A percentile compares a stretch with the other conserved stretches of the same genome.
These are phyloP conservation scores for Druon quercuslanigerum DNA, from an alignment of 1,140 invertebrate species.

Conservation along the genomic window DNA sequence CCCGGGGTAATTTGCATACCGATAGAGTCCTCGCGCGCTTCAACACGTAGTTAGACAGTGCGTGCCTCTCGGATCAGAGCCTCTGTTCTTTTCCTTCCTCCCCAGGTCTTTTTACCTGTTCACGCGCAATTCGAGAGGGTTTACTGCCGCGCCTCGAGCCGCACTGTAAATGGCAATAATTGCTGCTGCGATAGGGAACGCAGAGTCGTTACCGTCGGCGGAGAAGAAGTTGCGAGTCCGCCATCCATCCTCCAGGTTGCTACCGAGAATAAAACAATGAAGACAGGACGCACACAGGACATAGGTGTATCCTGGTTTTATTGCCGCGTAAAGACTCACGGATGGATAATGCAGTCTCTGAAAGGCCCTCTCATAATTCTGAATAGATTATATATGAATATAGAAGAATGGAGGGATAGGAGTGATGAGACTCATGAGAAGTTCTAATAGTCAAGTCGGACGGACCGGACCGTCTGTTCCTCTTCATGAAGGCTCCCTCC, in stretches of 20 bases:
- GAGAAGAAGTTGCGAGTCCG: conserved; percentile 48
- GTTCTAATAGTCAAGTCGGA: conserved; percentile 11
- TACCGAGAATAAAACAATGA: conserved; percentile 64
- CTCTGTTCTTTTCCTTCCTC: conserved; percentile 15
- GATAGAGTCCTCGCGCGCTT: conserved; percentile 18
- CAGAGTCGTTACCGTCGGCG: conserved; percentile 63
- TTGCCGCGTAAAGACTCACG: conserved; percentile 65
- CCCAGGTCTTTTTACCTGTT: conserved; percentile 24
- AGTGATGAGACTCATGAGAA: not conserved
- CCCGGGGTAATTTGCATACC: conserved; percentile 23
- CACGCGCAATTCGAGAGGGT: conserved; percentile 48
- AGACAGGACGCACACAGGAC: conserved; percentile 48
- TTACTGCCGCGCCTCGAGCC: conserved; percentile 43
- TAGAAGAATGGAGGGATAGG: not conserved
- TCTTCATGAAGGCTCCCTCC: conserved; percentile 38
- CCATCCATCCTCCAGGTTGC: conserved; percentile 46
- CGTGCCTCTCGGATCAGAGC: conserved; percentile 14
- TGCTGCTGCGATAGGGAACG: conserved; percentile 59
- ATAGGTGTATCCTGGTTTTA: conserved; percentile 62
- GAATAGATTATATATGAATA: not conserved
- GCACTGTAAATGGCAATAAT: conserved; percentile 69
- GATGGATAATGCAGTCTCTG: conserved; percentile 49
- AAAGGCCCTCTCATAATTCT: conserved; percentile 34
- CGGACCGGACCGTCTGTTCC: too few relatives aligned
- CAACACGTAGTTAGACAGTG: conserved; percentile 17